Evolutionary conservation across 2,797 vertebrate species (phyloP).

Genomic region (Diplodus sargus): DNA sequence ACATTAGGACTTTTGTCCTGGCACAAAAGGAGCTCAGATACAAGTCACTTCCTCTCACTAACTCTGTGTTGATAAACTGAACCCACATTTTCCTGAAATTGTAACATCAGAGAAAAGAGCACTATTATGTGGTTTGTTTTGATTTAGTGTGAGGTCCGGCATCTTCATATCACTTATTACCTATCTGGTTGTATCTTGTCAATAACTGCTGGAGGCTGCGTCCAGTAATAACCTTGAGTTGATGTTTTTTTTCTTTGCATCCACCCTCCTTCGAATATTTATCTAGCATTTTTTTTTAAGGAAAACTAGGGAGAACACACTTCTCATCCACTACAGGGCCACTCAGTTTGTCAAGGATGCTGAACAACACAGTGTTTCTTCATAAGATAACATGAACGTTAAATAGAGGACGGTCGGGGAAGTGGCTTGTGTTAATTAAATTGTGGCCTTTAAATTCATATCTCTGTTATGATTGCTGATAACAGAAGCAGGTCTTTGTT

Average conservation of each 20-base stretch:
- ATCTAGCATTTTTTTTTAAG: neutral
- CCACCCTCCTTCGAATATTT: neutral
- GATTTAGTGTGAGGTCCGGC: conserved; percentile 2
- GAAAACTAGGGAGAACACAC: neutral
- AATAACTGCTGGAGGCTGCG: conserved; percentile 44
- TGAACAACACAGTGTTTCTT: neutral
- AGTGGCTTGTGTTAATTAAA: conserved; percentile 2
- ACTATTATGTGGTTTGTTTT: neutral
- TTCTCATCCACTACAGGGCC: neutral
- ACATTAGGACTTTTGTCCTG: neutral
- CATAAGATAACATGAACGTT: neutral
- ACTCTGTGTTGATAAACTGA: neutral
- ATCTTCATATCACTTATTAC: conserved; percentile 28
- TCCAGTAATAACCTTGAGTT: conserved; percentile 27
- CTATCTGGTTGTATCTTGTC: conserved; percentile 19
- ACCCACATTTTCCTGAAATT: conserved; percentile 2
- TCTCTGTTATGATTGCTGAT: neutral
- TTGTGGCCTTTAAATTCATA: conserved; percentile 11
- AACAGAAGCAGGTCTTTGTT: conserved; percentile 2
- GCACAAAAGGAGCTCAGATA: neutral
- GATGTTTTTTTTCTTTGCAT: neutral
- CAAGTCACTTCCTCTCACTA: neutral
- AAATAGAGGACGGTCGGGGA: neutral
- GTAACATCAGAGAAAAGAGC: conserved; percentile 3
- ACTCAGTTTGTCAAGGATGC: neutral